Conservation (phyloP, 2,113 vertebrate species). For the Opisthocomus hoazin region DNA sequence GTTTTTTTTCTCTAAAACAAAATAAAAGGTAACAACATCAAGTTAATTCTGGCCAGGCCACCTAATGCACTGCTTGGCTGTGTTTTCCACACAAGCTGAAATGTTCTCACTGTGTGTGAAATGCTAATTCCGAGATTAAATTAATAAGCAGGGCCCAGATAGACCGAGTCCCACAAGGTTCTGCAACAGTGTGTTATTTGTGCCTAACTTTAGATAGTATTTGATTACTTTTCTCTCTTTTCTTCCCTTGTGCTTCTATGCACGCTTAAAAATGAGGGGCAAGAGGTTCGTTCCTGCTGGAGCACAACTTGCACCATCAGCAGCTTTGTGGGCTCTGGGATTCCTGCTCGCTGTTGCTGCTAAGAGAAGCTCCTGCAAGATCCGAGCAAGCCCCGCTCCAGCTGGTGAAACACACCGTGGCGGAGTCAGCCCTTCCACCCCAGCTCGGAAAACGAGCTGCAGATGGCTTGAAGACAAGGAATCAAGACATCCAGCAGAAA, state of each 20-base stretch:
- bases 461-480: not conserved
- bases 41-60: not conserved
- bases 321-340: not conserved
- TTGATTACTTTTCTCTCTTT: not conserved
- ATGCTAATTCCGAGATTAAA: not conserved
- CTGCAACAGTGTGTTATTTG: not conserved
- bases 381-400: rapidly evolving
- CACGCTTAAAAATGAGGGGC: not conserved
- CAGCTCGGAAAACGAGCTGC: not conserved
- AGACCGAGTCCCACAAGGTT: rapidly evolving
- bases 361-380: not conserved
- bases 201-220: not conserved
- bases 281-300: rapidly evolving
- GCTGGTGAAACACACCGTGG: rapidly evolving
- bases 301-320: not conserved
- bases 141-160: not conserved
- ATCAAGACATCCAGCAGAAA: not conserved
- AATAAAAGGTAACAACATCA: not conserved
- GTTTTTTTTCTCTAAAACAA: not conserved
- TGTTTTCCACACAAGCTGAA: not conserved
- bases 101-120: not conserved
- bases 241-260: not conserved
- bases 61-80: not conserved
- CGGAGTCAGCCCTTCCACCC: not conserved
- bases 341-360: not conserved